Percentiles rank a stretch among this genome's conserved stretches.
phyloP scores from a whole-genome alignment of 1,140 invertebrate genomes.

The Agrilus planipennis region DNA sequence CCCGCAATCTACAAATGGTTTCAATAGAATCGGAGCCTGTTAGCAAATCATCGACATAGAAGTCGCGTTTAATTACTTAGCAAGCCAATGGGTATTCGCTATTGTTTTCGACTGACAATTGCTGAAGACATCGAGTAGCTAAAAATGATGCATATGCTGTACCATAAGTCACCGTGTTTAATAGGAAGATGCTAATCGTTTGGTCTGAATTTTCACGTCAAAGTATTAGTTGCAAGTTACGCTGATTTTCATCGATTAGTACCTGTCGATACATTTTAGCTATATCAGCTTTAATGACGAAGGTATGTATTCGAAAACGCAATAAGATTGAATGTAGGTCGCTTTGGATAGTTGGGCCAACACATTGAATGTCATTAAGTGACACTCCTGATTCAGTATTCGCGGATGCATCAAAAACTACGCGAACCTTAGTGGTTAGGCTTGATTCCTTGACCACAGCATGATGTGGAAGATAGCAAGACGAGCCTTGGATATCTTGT shows the following conservation, averaged over 20 bases:
- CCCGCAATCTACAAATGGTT: too few species aligned
- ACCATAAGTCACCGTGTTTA: conserved; percentile 7
- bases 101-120: conserved; percentile 1
- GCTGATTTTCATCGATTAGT: conserved; percentile 15
- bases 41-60: too few species aligned
- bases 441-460: too few species aligned
- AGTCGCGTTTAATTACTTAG: not conserved
- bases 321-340: conserved; percentile 15
- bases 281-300: conserved; percentile 24
- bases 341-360: conserved; percentile 17
- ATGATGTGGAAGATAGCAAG: too few species aligned
- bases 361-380: too few species aligned
- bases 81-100: not conserved
- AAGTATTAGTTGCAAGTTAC: not conserved
- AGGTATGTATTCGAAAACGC: conserved; percentile 6
- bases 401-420: too few species aligned
- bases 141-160: conserved; percentile 1
- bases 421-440: too few species aligned
- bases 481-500: too few species aligned
- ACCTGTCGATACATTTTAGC: conserved; percentile 35
- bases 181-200: conserved; percentile 1
- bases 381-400: too few species aligned
- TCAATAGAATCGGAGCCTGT: too few species aligned
- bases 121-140: conserved; percentile 1
- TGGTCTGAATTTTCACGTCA: not conserved